These are phyloP conservation scores for Python bivittatus DNA, from an alignment of 2,113 vertebrate species.

Conservation along the genomic window DNA sequence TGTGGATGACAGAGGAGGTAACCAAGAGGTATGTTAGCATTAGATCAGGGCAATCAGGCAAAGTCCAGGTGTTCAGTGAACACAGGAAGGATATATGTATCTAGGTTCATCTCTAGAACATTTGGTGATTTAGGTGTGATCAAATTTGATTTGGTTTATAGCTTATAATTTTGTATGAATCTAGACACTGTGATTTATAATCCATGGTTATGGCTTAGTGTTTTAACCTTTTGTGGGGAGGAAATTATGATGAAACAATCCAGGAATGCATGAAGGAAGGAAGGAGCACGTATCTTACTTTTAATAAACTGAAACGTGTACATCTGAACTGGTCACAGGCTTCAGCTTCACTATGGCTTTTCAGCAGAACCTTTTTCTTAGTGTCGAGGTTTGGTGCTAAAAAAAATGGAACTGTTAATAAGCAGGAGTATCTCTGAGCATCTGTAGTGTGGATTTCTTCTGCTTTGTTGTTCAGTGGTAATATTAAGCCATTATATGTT, in stretches of 20 bases:
- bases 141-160: neutral
- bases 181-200: neutral
- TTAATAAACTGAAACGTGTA: neutral
- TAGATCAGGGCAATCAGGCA: neutral
- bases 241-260: neutral
- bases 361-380: neutral
- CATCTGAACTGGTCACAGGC: neutral
- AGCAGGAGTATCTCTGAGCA: neutral
- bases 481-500: neutral
- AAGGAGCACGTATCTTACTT: neutral
- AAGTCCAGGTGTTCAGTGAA: neutral
- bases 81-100: neutral
- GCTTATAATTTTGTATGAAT: neutral
- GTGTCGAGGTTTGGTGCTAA: neutral
- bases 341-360: neutral
- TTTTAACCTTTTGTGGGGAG: neutral
- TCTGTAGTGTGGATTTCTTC: neutral
- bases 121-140: neutral
- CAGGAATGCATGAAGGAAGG: neutral
- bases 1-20: neutral
- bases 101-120: neutral
- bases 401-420: neutral
- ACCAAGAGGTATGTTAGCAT: neutral
- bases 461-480: neutral
- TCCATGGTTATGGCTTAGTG: neutral